Evolutionary conservation across 2,888 invertebrate species (phyloP).

Genomic region (Loripinus fragilis): DNA sequence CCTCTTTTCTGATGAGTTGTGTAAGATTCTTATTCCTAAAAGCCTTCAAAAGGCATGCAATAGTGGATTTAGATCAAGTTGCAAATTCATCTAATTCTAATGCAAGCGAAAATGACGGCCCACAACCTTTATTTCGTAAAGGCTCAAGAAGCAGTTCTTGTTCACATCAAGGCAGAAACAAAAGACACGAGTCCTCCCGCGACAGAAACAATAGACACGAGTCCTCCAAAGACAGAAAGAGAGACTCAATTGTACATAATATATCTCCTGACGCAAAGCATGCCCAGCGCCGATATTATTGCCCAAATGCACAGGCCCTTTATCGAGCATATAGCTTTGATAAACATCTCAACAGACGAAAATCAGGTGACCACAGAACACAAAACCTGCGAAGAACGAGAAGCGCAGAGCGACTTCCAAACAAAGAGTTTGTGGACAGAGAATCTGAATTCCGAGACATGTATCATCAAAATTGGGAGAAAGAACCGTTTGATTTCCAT

Average conservation of each 20-base stretch:
- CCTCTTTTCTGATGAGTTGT: constrained; percentile 11
- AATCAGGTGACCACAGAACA: neutral
- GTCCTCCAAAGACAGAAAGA: neutral
- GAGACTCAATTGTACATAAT: too few relatives aligned
- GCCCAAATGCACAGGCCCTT: neutral
- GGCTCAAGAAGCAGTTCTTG: neutral
- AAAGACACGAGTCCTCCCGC: neutral
- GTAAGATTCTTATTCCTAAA: constrained; percentile 7
- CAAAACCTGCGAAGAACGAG: neutral
- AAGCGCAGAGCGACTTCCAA: constrained; percentile 18
- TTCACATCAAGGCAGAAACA: neutral
- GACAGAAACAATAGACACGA: neutral
- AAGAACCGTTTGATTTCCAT: constrained; percentile 14
- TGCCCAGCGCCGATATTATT: neutral
- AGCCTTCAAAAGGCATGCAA: constrained; percentile 12
- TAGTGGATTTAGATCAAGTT: constrained; percentile 14
- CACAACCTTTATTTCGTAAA: neutral
- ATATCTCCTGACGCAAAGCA: too few relatives aligned
- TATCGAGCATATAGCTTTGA: neutral
- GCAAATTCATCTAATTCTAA: neutral
- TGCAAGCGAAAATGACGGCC: neutral
- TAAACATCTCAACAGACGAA: neutral
- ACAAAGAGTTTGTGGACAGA: neutral
- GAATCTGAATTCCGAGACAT: neutral
- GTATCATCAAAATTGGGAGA: constrained; percentile 23